Conservation (phyloP, 2,113 vertebrate genomes). For the Otolemur garnettii region DNA sequence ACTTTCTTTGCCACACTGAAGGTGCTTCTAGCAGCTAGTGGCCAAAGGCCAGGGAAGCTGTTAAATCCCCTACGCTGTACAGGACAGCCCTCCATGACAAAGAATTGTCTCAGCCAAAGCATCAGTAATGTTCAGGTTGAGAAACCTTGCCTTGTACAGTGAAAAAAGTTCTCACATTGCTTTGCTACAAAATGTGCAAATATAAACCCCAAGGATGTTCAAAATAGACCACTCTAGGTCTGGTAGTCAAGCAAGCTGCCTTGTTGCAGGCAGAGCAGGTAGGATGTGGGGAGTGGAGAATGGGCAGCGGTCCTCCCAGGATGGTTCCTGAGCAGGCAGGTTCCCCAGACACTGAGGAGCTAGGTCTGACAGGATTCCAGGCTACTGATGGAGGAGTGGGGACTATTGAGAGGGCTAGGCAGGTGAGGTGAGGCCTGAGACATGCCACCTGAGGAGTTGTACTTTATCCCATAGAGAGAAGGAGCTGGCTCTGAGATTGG, state of each 20-base stretch:
- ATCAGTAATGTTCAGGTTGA: background rate
- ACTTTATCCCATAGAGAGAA: conserved; percentile 52
- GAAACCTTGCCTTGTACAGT: background rate
- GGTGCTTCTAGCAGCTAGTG: too few species aligned
- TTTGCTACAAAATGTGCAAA: background rate
- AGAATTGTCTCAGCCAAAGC: background rate
- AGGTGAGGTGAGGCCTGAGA: background rate
- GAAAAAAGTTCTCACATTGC: background rate
- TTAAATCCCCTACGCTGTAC: background rate
- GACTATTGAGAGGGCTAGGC: background rate
- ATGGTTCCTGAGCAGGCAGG: background rate
- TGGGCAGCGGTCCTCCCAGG: fast-evolving
- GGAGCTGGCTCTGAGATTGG: background rate
- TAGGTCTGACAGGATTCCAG: background rate
- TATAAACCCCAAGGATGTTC: background rate
- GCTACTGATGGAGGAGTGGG: background rate
- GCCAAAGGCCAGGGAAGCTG: background rate
- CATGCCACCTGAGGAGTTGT: background rate
- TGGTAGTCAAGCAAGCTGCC: background rate
- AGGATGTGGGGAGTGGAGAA: background rate
- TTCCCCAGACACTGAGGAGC: background rate
- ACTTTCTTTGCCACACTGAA: background rate
- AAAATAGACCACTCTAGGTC: background rate
- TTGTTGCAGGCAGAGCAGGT: background rate
- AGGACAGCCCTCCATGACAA: too few species aligned